Conservation (phyloP, 2,113 vertebrate genomes). For the Oncorhynchus nerka region DNA sequence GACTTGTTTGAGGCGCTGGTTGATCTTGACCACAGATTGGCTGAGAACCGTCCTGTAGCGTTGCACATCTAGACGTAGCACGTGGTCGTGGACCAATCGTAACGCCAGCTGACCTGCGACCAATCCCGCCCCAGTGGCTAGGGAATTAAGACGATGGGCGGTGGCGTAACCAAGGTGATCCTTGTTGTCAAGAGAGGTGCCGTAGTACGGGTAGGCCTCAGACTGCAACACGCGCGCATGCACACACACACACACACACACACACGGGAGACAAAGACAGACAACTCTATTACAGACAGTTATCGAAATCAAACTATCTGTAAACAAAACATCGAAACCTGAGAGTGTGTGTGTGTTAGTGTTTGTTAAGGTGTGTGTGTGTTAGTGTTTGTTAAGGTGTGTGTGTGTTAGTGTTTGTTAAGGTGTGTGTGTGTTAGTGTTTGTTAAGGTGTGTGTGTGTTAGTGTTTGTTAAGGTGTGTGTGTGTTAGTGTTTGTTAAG, state of each 20-base stretch:
- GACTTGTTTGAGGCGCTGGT: slow-evolving; percentile 10
- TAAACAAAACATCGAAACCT: background rate
- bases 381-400: too few species aligned
- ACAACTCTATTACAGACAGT: too few species aligned
- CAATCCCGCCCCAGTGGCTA: slow-evolving; percentile 70
- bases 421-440: too few species aligned
- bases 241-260: background rate
- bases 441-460: too few species aligned
- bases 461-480: too few species aligned
- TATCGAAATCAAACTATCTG: background rate
- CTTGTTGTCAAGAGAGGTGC: slow-evolving; percentile 74
- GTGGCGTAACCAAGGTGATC: slow-evolving; percentile 52
- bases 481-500: too few species aligned
- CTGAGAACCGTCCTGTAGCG: slow-evolving; percentile 67
- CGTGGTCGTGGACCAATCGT: slow-evolving; percentile 78
- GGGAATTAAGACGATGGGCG: slow-evolving; percentile 7
- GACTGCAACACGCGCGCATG: background rate
- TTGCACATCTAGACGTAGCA: slow-evolving; percentile 78
- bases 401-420: too few species aligned
- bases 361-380: too few species aligned
- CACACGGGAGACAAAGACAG: background rate
- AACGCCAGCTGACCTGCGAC: slow-evolving; percentile 84
- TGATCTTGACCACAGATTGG: slow-evolving; percentile 27
- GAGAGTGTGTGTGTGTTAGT: too few species aligned
- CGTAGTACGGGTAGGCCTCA: slow-evolving; percentile 70